These are phyloP conservation scores for Todiramphus saurophagus DNA, from an alignment of 2,113 vertebrate genomes.

Conservation along the genomic window DNA sequence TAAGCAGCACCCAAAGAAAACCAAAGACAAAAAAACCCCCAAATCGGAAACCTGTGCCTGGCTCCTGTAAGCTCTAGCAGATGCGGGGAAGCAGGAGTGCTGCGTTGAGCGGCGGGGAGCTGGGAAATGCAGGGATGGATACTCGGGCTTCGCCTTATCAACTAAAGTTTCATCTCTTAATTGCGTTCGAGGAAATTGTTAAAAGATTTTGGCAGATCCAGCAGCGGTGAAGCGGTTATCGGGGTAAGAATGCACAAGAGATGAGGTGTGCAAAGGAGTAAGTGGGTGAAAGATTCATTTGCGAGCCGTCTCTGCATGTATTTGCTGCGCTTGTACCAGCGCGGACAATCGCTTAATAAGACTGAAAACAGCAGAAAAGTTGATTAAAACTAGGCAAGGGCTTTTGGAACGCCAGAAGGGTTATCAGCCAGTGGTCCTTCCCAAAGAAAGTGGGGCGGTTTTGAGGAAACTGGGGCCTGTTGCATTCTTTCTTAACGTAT, in stretches of 20 bases:
- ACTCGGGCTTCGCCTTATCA: not conserved
- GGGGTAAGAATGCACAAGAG: not conserved
- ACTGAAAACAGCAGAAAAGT: not conserved
- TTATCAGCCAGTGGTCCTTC: not conserved
- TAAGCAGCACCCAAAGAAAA: not conserved
- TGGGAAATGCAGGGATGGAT: not conserved
- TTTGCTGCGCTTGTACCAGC: not conserved
- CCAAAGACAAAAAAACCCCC: too few relatives aligned
- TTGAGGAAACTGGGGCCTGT: slow-evolving; percentile 54
- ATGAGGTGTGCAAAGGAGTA: not conserved
- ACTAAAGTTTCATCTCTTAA: not conserved
- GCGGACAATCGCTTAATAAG: not conserved
- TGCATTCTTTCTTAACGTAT: slow-evolving; percentile 47
- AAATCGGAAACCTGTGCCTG: slow-evolving; percentile 1
- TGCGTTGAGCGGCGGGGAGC: not conserved
- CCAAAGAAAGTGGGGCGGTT: not conserved
- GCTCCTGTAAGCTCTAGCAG: slow-evolving; percentile 29
- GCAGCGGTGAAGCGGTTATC: not conserved
- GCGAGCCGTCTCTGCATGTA: not conserved
- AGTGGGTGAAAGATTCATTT: not conserved
- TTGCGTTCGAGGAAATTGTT: not conserved
- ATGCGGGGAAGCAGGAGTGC: not conserved
- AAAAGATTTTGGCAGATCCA: not conserved
- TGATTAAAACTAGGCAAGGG: not conserved
- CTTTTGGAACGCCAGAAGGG: not conserved